These are phyloP conservation scores for Ptychadena robeensis DNA, from an alignment of 2,797 vertebrate species.

Conservation along the genomic window DNA sequence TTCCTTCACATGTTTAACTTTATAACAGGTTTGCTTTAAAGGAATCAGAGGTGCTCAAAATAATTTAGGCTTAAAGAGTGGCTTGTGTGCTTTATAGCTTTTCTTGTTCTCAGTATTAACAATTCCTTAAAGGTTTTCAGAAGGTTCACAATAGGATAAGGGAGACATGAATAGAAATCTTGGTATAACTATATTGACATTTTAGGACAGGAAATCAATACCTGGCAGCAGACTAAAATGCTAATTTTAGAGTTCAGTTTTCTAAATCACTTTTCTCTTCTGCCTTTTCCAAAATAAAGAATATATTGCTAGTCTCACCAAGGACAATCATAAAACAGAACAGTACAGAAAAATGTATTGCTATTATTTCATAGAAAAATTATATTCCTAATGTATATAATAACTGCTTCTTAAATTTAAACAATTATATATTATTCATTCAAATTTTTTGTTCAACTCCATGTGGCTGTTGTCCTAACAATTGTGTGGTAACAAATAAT, in stretches of 20 bases:
- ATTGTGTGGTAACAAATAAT: no score
- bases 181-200: conserved; percentile 52
- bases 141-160: conserved; percentile 40
- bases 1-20: neutral
- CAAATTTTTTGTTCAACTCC: no score
- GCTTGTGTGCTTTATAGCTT: neutral
- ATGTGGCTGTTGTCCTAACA: no score
- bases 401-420: no score
- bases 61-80: conserved; percentile 3
- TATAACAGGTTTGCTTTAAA: neutral
- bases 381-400: no score
- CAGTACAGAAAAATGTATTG: no score
- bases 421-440: no score
- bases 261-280: no score
- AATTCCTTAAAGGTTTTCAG: conserved; percentile 45
- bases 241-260: conserved; percentile 26
- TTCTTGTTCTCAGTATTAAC: conserved; percentile 40
- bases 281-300: no score
- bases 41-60: neutral
- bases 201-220: conserved; percentile 57
- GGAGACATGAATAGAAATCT: conserved; percentile 47
- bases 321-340: no score
- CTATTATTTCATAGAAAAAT: no score
- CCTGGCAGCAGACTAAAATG: conserved; percentile 39
- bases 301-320: no score